A percentile compares a stretch with the other conserved stretches of the same genome.
Evolutionary conservation across 64 coral and sea anemone genomes (phyloP).

Genomic region (Pocillopora damicornis): DNA sequence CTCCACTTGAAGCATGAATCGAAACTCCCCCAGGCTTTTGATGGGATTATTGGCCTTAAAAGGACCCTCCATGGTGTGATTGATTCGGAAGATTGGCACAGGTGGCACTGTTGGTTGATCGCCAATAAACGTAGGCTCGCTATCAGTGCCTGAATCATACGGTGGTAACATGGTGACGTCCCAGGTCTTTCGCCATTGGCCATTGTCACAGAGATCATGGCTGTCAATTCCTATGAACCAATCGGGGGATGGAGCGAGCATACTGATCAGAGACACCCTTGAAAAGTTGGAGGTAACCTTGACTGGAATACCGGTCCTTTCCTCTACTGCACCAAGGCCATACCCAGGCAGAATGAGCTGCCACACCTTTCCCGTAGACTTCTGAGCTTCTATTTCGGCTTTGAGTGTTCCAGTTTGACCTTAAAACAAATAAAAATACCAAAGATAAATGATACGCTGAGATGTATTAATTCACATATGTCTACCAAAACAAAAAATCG

Average conservation of each 20-base stretch:
- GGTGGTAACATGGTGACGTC: background rate
- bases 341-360: background rate
- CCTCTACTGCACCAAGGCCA: background rate
- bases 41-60: slow-evolving; percentile 12
- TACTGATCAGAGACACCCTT: background rate
- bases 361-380: background rate
- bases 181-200: background rate
- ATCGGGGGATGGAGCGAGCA: background rate
- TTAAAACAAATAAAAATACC: background rate
- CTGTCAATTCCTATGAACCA: background rate
- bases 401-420: background rate
- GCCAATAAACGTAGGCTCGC: background rate
- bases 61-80: slow-evolving; percentile 1
- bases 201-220: background rate
- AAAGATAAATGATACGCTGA: no score
- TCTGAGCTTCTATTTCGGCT: background rate
- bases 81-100: background rate
- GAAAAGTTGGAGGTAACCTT: background rate
- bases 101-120: background rate
- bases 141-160: background rate
- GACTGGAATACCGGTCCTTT: background rate
- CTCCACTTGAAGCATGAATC: background rate
- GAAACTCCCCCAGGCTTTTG: slow-evolving; percentile 11
- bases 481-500: no score
- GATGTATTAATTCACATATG: no score